Evolutionary conservation across 2,797 vertebrate genomes (phyloP), one percentile per base, ranked within the genome.

Genomic region (Microctenopoma stevenorrisi): DNA sequence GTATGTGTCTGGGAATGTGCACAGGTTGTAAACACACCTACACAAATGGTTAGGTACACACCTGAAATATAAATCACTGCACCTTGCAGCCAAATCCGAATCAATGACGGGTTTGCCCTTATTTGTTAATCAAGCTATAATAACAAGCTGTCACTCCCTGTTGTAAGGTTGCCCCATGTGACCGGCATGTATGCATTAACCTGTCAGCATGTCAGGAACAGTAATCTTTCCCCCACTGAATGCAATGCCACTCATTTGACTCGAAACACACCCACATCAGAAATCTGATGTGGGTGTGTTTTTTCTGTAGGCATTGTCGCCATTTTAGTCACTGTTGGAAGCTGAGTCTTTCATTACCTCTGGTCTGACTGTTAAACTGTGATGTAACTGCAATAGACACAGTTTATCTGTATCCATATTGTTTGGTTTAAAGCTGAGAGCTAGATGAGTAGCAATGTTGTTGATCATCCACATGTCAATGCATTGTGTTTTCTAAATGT

Each of bases 151-250:
- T 59, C 61, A 15, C 6, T 38, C 7, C 3, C 7, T 74, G 4
- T 51, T 54, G 33, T 18, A 38, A 37, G 30, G 25, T 48, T 64
- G 48, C 64, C n/a, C 10, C 48, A 48, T 54, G 50, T 66, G 72
- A 79, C 33, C 26, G 60, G 22, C 28, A 25, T 59, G 26, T 51
- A n/a, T 54, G 42, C 7, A 35, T 69, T 75, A 76, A 66, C 63
- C 64, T 64, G 63, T 58, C 58, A 79, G 25, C 47, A 13, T 16
- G 33, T 30, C 42, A 71, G 65, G 71, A 81, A 81, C 67, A 59
- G 81, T 64, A 69, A 76, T 67, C 64, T 50, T 56, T 62, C 30
- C 7, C 15, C 46, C 33, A 3, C 15, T 51, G 3, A 48, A 48
- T 35, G 53, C 14, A 28, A 9, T 59, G 51, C 60, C 57, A 65